These are phyloP conservation scores for Anomalospiza imberbis DNA, from an alignment of 2,797 vertebrate species.

Conservation along the genomic window DNA sequence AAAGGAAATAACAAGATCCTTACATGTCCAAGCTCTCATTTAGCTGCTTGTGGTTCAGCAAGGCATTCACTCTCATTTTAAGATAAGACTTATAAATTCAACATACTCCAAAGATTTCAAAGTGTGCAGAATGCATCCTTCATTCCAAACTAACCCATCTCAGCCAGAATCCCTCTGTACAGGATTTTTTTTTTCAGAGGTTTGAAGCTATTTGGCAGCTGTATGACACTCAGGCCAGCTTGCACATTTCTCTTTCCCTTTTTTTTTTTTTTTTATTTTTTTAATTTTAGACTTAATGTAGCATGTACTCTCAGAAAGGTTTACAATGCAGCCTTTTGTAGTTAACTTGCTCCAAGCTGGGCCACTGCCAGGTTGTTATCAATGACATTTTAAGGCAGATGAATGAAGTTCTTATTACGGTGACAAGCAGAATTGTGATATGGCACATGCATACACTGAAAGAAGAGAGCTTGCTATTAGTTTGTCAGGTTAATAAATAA, in stretches of 20 bases:
- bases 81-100: background rate
- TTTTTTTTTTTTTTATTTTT: background rate
- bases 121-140: background rate
- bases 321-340: slow-evolving; percentile 64
- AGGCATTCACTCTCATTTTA: background rate
- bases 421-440: slow-evolving; percentile 63
- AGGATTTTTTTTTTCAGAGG: background rate
- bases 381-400: slow-evolving; percentile 66
- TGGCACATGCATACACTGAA: slow-evolving; percentile 46
- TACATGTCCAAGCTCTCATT: background rate
- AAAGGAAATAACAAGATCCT: background rate
- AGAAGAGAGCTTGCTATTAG: slow-evolving; percentile 63
- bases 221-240: background rate
- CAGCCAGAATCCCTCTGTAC: background rate
- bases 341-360: slow-evolving; percentile 55
- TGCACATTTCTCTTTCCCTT: background rate
- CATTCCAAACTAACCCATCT: background rate
- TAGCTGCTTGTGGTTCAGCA: background rate
- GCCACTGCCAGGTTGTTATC: slow-evolving; percentile 62
- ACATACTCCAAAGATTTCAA: background rate
- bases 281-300: slow-evolving; percentile 48
- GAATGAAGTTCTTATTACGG: slow-evolving; percentile 61
- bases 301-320: slow-evolving; percentile 47
- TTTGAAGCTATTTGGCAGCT: slow-evolving; percentile 24
- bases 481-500: slow-evolving; percentile 68